phyloP scores from a whole-genome alignment of 2,888 invertebrate genomes.

The Drosophila stalkeri region DNA sequence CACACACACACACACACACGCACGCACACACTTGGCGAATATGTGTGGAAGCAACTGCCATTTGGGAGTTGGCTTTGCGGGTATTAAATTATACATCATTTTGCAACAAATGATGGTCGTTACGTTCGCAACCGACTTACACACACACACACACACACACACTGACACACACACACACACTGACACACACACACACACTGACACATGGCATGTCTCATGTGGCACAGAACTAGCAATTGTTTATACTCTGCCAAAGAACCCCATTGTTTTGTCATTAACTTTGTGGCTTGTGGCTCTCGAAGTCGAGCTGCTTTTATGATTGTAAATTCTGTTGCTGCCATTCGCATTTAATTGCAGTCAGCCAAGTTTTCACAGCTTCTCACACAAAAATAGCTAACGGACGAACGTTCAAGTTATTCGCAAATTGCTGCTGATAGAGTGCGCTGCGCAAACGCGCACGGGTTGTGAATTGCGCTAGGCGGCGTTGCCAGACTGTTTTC shows the following conservation, averaged over 20 bases:
- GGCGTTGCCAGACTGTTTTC: neutral
- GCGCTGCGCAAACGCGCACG: constrained; percentile 2
- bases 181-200: constrained; percentile 2
- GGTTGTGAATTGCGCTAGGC: neutral
- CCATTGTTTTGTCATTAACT: constrained; percentile 46
- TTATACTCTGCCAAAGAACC: constrained; percentile 41
- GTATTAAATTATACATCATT: constrained; percentile 83
- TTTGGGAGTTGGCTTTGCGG: constrained; percentile 82
- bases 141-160: constrained; percentile 4
- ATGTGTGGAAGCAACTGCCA: constrained; percentile 47
- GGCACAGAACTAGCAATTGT: constrained; percentile 57
- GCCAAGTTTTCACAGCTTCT: neutral
- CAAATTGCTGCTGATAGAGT: neutral
- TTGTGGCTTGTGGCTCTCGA: constrained; percentile 8
- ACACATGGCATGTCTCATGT: constrained; percentile 47
- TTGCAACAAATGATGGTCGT: constrained; percentile 83
- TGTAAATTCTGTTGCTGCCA: neutral
- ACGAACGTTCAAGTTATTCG: neutral
- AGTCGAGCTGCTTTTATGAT: neutral
- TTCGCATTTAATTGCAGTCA: constrained; percentile 1
- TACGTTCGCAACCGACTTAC: constrained; percentile 57
- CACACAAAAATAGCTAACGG: no score
- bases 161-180: constrained; percentile 1
- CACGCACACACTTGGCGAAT: constrained; percentile 5
- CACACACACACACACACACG: constrained; percentile 3